phyloP scores from a whole-genome alignment of 2,888 invertebrate genomes.

The Oligia fasciuncula region DNA sequence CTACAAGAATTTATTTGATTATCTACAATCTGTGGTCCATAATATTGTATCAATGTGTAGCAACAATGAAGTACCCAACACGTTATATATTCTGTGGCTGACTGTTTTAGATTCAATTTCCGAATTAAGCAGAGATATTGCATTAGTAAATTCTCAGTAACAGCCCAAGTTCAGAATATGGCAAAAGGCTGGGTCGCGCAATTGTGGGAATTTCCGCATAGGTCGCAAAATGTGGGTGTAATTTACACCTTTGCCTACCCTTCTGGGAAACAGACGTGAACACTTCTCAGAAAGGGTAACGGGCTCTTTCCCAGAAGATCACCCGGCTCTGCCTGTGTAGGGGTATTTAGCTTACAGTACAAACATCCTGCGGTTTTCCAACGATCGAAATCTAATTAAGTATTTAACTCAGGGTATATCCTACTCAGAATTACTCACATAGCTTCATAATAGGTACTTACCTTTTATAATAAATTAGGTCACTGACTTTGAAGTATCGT shows the following conservation, averaged over 20 bases:
- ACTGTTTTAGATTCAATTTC: not conserved
- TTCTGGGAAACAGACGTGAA: not conserved
- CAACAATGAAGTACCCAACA: not conserved
- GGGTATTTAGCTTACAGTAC: conserved; percentile 11
- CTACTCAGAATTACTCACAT: not conserved
- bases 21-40: not conserved
- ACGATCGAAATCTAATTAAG: conserved; percentile 17
- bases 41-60: not conserved
- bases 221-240: not conserved
- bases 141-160: not conserved
- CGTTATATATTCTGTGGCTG: not conserved
- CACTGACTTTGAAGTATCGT: too few species aligned
- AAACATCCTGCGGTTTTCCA: not conserved
- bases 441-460: not conserved
- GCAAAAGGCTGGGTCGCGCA: too few species aligned
- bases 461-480: not conserved
- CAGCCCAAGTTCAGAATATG: not conserved
- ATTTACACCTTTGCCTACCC: not conserved
- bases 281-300: not conserved
- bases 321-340: not conserved
- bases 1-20: not conserved
- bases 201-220: not conserved
- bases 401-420: conserved; percentile 19
- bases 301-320: not conserved
- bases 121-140: not conserved